Conservation (phyloP, 2,113 vertebrate species). For the Cisticola juncidis region DNA sequence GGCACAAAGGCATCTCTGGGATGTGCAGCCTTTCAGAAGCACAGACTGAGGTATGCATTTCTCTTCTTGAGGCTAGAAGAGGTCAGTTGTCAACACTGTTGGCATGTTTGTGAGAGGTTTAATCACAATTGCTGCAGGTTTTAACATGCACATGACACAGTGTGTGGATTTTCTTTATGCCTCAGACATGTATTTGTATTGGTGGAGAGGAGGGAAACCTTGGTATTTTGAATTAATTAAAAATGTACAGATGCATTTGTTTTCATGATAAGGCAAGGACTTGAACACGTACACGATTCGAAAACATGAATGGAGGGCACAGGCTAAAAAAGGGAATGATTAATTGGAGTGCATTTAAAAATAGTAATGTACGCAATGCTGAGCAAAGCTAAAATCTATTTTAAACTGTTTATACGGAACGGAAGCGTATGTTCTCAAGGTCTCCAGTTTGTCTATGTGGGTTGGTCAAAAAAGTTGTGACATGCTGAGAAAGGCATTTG, state of each 20-base stretch:
- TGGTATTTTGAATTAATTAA: neutral
- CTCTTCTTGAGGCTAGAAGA: neutral
- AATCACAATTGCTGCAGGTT: neutral
- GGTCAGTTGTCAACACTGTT: neutral
- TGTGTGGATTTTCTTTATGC: neutral
- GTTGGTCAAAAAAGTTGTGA: conserved; percentile 47
- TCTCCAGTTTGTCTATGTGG: conserved; percentile 48
- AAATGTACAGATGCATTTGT: neutral
- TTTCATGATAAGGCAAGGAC: neutral
- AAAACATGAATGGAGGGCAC: conserved; percentile 28
- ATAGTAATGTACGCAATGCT: neutral
- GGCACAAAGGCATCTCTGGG: neutral
- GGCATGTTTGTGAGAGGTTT: neutral
- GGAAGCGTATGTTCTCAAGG: conserved; percentile 10
- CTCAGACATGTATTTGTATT: neutral
- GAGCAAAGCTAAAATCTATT: conserved; percentile 40
- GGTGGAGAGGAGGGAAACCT: neutral
- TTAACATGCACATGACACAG: neutral
- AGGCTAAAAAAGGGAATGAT: neutral
- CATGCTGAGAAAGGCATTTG: conserved; percentile 51
- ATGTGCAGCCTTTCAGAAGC: neutral
- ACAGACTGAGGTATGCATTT: neutral
- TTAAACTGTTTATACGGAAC: conserved; percentile 27
- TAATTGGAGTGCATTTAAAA: neutral
- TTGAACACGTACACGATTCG: neutral